phyloP scores from a whole-genome alignment of 2,113 vertebrate genomes.

The Leucopsar rothschildi region DNA sequence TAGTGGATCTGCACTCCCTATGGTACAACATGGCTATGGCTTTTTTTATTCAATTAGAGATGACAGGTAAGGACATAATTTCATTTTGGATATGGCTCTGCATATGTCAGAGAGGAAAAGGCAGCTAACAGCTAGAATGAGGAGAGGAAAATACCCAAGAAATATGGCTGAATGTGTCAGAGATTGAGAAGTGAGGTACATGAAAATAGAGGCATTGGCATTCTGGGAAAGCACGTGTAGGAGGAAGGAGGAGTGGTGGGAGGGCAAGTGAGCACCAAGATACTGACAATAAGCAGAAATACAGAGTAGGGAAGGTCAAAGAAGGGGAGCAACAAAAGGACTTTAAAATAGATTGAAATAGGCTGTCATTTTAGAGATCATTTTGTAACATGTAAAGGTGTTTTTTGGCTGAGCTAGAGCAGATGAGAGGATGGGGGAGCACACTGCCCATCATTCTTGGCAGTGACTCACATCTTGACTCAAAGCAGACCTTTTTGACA shows the following conservation, averaged over 20 bases:
- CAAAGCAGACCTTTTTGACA: neutral
- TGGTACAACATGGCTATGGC: constrained; percentile 90
- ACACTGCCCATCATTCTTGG: neutral
- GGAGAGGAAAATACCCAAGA: neutral
- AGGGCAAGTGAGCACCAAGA: neutral
- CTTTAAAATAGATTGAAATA: neutral
- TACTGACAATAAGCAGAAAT: neutral
- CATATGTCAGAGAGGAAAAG: neutral
- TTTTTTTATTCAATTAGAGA: constrained; percentile 94
- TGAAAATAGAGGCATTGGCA: neutral
- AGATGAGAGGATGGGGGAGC: neutral
- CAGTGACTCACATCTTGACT: neutral
- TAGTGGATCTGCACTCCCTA: constrained; percentile 80
- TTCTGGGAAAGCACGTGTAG: neutral
- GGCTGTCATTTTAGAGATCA: neutral
- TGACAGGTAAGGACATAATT: constrained; percentile 78
- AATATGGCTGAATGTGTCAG: neutral
- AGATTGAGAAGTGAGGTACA: neutral
- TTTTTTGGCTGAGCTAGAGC: neutral
- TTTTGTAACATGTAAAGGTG: neutral
- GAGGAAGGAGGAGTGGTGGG: neutral
- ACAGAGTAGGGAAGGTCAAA: neutral
- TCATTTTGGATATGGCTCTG: neutral
- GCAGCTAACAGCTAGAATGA: neutral
- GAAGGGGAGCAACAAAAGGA: neutral